Evolutionary conservation across 2,888 invertebrate species (phyloP), one percentile per base, ranked within the genome.

Genomic region (Papilio gigon): DNA sequence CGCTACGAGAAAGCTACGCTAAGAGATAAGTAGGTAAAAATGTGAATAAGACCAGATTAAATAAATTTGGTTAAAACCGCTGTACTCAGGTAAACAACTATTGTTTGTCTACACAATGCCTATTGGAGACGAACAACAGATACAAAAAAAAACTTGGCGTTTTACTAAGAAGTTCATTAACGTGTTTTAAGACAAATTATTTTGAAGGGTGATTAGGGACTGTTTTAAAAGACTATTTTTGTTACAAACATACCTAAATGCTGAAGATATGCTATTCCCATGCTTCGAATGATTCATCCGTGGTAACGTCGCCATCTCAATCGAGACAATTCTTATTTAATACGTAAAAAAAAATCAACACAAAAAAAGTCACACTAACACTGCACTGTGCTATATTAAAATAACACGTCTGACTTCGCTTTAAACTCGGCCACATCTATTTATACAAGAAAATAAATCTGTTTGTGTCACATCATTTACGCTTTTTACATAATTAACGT

Each of bases 231-330:
- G 47, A 47, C n/a, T 44, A 50, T 81, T 22, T 33, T 61, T 61
- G n/a, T 20, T 12, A 40, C 27, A 65, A 65, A 56, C 33, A 40
- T 35, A 25, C 35, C 59, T 59, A 59, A 59, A 59, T 20, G 59
- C 22, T 37, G 59, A 37, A 14, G 59, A 76, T 74, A 88, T 79
- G 74, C 75, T 80, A 76, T 79, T 80, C 71, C 81, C 86, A 76
- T 88, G 86, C 80, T 88, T 91, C 68, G 90, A 84, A 76, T 78
- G 82, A 76, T 88, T 87, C 81, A 85, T 86, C 75, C 91, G 83
- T 25, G 91, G 91, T 79, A 92, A 86, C 73, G 91, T 92, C 79
- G 91, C 91, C 91, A 92, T 92, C 77, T 75, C 79, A 70, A 67
- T n/a, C 71, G 20, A 61, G 58, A 68, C 30, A 66, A 42, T 33